These are phyloP conservation scores for Echeneis naucrates DNA, from an alignment of 2,797 vertebrate genomes.

Conservation along the genomic window DNA sequence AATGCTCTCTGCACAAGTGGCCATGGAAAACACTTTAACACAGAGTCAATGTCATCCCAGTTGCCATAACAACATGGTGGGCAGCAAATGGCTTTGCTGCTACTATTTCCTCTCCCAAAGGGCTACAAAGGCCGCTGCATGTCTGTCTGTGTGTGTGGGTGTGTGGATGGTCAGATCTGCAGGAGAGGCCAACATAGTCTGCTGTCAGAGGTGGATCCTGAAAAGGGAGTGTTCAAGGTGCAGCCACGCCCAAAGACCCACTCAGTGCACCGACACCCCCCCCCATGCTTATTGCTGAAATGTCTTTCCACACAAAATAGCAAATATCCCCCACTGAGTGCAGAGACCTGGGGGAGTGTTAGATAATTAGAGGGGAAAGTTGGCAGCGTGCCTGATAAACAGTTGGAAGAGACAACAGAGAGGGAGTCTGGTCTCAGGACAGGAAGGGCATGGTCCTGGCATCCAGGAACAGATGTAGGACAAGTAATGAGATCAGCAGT, in stretches of 20 bases:
- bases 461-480: constrained; percentile 67
- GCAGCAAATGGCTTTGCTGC: constrained; percentile 62
- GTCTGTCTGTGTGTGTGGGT: constrained; percentile 10
- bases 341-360: constrained; percentile 12
- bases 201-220: constrained; percentile 31
- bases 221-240: constrained; percentile 23
- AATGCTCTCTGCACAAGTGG: constrained; percentile 54
- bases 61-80: constrained; percentile 84
- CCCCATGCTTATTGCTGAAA: background rate
- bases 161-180: constrained; percentile 30
- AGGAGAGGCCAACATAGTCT: constrained; percentile 16
- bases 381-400: constrained; percentile 60
- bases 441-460: constrained; percentile 66
- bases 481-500: constrained; percentile 54
- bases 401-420: constrained; percentile 51
- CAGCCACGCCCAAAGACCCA: constrained; percentile 37
- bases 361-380: constrained; percentile 63
- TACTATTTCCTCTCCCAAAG: constrained; percentile 55
- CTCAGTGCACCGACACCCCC: background rate
- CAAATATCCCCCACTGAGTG: constrained; percentile 4
- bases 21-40: constrained; percentile 59
- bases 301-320: constrained; percentile 16
- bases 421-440: constrained; percentile 46
- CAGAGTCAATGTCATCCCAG: constrained; percentile 56
- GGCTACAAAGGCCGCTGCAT: constrained; percentile 13